Evolutionary conservation across 64 coral and sea anemone genomes (phyloP).

Genomic region (Astreopora myriophthalma): DNA sequence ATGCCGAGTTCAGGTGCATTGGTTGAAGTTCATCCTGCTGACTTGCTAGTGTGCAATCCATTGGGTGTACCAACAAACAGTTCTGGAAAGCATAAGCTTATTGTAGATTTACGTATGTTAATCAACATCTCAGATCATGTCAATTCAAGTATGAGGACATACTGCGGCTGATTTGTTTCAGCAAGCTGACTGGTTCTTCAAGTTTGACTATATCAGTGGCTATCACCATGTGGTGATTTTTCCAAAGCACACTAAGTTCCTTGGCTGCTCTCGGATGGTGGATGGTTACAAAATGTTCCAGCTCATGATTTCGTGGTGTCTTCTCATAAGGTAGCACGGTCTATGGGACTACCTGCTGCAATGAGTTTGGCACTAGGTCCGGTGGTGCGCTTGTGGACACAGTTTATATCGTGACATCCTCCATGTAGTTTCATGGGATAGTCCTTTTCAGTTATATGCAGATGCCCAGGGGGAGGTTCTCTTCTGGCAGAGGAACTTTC

Average conservation of each 20-base stretch:
- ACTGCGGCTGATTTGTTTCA: slow-evolving; percentile 50
- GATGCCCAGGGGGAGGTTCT: neutral
- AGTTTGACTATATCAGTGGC: slow-evolving; percentile 42
- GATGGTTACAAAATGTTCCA: slow-evolving; percentile 9
- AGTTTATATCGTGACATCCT: slow-evolving; percentile 7
- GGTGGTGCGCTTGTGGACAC: slow-evolving; percentile 48
- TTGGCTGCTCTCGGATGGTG: slow-evolving; percentile 23
- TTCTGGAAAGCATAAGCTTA: slow-evolving; percentile 8
- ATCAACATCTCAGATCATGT: slow-evolving; percentile 24
- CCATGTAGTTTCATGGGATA: slow-evolving; percentile 15
- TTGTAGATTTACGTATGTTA: slow-evolving; percentile 6
- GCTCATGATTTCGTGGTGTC: neutral
- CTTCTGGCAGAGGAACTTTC: neutral
- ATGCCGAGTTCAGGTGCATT: slow-evolving; percentile 40
- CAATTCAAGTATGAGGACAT: slow-evolving; percentile 65
- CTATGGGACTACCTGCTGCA: slow-evolving; percentile 46
- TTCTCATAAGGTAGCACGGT: slow-evolving; percentile 10
- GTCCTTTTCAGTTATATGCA: neutral
- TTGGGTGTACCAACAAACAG: slow-evolving; percentile 37
- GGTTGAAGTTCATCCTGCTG: slow-evolving; percentile 5
- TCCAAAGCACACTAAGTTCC: neutral
- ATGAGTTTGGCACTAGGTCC: slow-evolving; percentile 68
- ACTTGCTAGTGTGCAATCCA: slow-evolving; percentile 27
- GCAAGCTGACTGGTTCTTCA: slow-evolving; percentile 42
- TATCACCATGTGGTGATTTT: slow-evolving; percentile 64